Base-by-base conservation (phyloP, 1,140 invertebrate genomes). In the Piezodorus guildinii region DNA sequence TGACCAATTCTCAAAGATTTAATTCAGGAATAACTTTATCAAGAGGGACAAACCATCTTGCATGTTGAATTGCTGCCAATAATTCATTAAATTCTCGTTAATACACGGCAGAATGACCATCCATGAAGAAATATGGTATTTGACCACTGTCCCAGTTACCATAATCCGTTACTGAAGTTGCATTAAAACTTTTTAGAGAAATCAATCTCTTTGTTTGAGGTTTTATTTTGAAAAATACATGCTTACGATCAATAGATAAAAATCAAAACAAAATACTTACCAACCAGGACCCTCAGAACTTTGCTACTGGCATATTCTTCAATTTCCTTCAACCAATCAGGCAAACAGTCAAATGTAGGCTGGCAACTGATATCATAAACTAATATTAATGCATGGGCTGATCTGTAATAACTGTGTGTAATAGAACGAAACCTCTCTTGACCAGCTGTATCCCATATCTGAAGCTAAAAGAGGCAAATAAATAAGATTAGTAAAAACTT, bases 351-450 rank as follows among this genome's bases (percentile, higher is more conserved):
- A 77, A 98, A 98, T 12, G 94, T 96, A 46, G 91, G 91, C 74
- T 97, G 93, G 75, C 91, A 95, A 71, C 91, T 94, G 70, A 98
- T 95, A 77, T 98, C 96, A 77, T 96, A 98, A 19, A 98, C 94
- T 67, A 98, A 80, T 68, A 98, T 96, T 49, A 98, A 81, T 34
- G 94, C 95, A 79, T 98, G 94, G 34, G 95, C 96, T 67, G 94
- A 96, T 72, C 95, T 80, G 75, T 98, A 98, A 77, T 98, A 98
- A 74, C 93, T 96, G 76, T 97, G 93, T 10, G 96, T 98, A 67
- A 97, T 96, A 6, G 95, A 97, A 65, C 96, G 82, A 77, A 99
- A 99, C 69, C 94, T 80, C 75, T 98, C 95, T 75, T 98, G 96
- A 0, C 96, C 94, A 16, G 93, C 94, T 44, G 93, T 96, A 74